Evolutionary conservation across 2,113 vertebrate species (phyloP), one percentile per base, ranked within the genome.

Genomic region (Malaclemys terrapin): DNA sequence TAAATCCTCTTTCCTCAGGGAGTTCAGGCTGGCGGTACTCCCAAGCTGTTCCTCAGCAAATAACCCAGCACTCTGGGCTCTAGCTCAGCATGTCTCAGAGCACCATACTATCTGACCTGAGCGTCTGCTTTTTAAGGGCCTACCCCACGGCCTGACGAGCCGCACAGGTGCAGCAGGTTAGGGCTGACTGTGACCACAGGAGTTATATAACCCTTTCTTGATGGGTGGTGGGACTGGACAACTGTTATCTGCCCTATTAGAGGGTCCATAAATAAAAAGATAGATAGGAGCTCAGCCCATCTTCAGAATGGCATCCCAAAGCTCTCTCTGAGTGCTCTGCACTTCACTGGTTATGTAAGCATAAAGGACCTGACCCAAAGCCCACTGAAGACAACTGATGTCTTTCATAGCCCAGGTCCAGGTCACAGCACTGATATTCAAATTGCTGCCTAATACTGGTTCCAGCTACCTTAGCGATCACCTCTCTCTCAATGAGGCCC

Each of bases 401-500:
- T 9, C 5, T 56, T 50, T n/a, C 9, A 47, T 54, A 89, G 29
- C 16, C 42, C 20, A 6, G 6, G 16, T 47, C 78, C 7, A 8
- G 38, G 49, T 0, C 19, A n/a, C 38, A 47, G 22, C 25, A 1
- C 0, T 53, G 69, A 16, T 20, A 38, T 25, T 49, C 38, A 59
- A 22, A 6, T 56, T 0, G 19, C 8, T 72, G 13, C 78, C 57
- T 29, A 29, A 25, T 7, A 5, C 10, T 0, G 0, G 16, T 52
- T 13, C 45, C 72, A 24, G 29, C 1, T 25, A 20, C 31, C 19
- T 2, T 2, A 27, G 14, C 42, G 47, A 27, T 0, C 0, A 16
- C 35, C 27, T 3, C 22, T 56, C 84, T 42, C 82, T 62, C 27
- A 5, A 8, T 0, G 11, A 22, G 42, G 75, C 10, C 22, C 56